Conservation (phyloP, 2,113 vertebrate species). For the Oncorhynchus mykiss region DNA sequence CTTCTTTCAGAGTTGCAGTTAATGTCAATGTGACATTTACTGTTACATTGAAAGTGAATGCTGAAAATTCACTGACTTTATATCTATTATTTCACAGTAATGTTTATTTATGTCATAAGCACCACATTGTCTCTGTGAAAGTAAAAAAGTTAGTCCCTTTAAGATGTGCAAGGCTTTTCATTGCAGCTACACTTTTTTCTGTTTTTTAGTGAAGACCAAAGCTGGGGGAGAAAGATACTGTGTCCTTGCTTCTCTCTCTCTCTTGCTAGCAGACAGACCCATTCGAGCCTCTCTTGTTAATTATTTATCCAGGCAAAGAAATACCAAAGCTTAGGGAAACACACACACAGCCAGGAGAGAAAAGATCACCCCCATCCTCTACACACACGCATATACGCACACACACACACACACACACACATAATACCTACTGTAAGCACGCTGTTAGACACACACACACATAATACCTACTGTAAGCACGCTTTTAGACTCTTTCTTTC, state of each 20-base stretch:
- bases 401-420: conserved; percentile 6
- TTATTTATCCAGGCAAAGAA: conserved; percentile 70
- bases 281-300: conserved; percentile 60
- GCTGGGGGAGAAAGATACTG: conserved; percentile 24
- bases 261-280: conserved; percentile 47
- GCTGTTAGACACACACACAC: neutral
- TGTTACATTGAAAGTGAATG: too few species aligned
- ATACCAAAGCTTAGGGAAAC: conserved; percentile 66
- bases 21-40: neutral
- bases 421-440: neutral
- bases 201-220: conserved; percentile 24
- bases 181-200: conserved; percentile 20
- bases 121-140: neutral
- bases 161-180: conserved; percentile 4
- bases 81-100: neutral
- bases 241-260: conserved; percentile 37
- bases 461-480: neutral
- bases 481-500: neutral
- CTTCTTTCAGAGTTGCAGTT: neutral
- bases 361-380: conserved; percentile 60
- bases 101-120: neutral
- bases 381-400: conserved; percentile 10
- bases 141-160: neutral
- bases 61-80: too few species aligned
- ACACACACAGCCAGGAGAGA: conserved; percentile 48